phyloP scores from a whole-genome alignment of 2,113 vertebrate species.

The Hypocryptadius cinnamomeus region DNA sequence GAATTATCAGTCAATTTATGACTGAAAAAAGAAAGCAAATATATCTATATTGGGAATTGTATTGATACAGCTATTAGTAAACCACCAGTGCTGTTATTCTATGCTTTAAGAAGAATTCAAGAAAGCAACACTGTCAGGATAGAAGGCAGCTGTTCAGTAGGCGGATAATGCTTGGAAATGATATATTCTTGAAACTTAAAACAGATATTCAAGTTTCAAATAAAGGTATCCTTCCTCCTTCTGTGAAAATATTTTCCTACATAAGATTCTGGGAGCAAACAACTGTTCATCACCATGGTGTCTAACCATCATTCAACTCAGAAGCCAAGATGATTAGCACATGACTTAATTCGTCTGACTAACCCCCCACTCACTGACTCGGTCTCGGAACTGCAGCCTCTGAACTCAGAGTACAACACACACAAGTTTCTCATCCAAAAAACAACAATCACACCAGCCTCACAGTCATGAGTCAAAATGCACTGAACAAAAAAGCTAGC shows the following conservation, averaged over 20 bases:
- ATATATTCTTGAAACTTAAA: constrained; percentile 50
- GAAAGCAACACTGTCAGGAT: not conserved
- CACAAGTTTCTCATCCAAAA: not conserved
- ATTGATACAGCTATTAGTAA: constrained; percentile 13
- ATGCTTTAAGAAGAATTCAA: constrained; percentile 2
- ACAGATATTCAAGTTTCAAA: constrained; percentile 47
- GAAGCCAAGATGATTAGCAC: not conserved
- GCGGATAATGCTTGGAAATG: constrained; percentile 48
- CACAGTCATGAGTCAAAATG: not conserved
- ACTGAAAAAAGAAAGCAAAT: not conserved
- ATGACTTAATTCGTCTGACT: not conserved
- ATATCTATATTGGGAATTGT: not conserved
- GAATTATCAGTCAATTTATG: not conserved
- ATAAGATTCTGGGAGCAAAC: not conserved
- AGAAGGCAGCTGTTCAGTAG: constrained; percentile 61
- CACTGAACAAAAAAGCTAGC: not conserved
- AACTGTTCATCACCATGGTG: not conserved
- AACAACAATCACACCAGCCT: not conserved
- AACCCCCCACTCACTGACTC: not conserved
- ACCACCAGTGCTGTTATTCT: not conserved
- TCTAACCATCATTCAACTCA: not conserved
- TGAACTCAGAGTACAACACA: not conserved
- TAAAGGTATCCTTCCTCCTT: constrained; percentile 29
- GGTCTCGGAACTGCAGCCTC: not conserved
- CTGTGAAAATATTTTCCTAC: constrained; percentile 42